phyloP scores from a whole-genome alignment of 2,113 vertebrate species.

The Probosciger aterrimus region DNA sequence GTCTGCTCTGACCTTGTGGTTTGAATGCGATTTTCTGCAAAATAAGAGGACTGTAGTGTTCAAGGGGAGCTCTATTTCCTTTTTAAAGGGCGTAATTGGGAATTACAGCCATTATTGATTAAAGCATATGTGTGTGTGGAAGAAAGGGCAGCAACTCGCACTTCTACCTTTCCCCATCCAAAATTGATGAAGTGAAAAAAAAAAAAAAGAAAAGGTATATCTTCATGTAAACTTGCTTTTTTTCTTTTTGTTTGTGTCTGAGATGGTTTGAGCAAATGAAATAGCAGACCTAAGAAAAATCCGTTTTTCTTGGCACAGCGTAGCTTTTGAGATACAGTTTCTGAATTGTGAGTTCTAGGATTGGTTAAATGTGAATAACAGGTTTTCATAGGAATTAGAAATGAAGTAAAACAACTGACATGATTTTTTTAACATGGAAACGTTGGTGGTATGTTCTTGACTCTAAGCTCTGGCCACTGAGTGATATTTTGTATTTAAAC shows the following conservation, averaged over 20 bases:
- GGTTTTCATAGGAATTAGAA: neutral
- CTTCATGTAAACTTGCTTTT: neutral
- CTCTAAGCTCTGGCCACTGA: neutral
- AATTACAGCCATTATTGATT: conserved; percentile 3
- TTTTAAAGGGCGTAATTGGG: neutral
- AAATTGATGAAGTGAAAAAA: neutral
- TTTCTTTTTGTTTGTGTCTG: neutral
- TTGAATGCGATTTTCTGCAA: neutral
- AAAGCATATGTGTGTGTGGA: neutral
- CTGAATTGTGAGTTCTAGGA: neutral
- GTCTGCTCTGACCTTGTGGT: conserved; percentile 35
- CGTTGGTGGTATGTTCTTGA: neutral
- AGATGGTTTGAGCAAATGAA: neutral
- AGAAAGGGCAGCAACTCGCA: neutral
- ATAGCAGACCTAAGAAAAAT: neutral
- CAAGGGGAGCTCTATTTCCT: neutral
- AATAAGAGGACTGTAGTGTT: neutral
- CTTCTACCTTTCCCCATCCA: neutral
- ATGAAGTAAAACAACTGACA: neutral
- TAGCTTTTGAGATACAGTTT: neutral
- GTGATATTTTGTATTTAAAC: neutral
- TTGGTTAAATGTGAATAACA: neutral
- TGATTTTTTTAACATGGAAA: neutral
- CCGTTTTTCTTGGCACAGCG: neutral
- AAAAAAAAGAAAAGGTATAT: neutral